phyloP scores from a whole-genome alignment of 2,797 vertebrate species.

The Epinephelus coioides region DNA sequence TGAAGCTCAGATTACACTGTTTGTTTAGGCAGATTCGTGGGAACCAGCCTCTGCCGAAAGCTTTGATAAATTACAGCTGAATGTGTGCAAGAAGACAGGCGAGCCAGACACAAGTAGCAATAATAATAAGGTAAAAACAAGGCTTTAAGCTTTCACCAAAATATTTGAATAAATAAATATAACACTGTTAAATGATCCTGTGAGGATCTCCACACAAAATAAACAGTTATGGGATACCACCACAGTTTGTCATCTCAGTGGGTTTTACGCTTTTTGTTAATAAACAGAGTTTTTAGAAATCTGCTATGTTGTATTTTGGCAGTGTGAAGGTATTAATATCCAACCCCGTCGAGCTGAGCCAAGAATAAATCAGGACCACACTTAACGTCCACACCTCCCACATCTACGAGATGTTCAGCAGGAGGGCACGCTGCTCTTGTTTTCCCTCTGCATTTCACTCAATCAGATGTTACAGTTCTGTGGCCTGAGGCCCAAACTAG shows the following conservation, averaged over 20 bases:
- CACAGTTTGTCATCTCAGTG: background rate
- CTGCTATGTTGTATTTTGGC: constrained; percentile 7
- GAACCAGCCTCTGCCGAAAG: background rate
- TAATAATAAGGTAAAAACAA: constrained; percentile 9
- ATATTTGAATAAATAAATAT: constrained; percentile 32
- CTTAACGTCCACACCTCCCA: constrained; percentile 5
- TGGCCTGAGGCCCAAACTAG: constrained; percentile 2
- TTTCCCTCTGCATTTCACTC: constrained; percentile 10
- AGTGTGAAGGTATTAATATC: background rate
- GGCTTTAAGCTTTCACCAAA: background rate
- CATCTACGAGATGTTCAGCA: background rate
- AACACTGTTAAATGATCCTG: background rate
- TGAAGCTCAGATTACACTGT: background rate
- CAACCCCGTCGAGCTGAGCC: background rate
- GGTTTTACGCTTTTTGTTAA: background rate
- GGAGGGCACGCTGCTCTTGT: background rate
- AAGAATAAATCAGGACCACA: constrained; percentile 15
- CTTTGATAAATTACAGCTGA: constrained; percentile 25
- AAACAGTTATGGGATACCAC: background rate
- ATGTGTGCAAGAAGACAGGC: background rate
- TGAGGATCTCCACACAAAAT: constrained; percentile 1
- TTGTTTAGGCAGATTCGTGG: constrained; percentile 2
- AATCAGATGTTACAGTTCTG: constrained; percentile 16
- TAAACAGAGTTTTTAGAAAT: constrained; percentile 3
- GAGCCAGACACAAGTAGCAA: background rate